Percentiles rank a stretch among this genome's conserved stretches.
Conservation (phyloP, 2,888 invertebrate species). For the Suillia variegata region DNA sequence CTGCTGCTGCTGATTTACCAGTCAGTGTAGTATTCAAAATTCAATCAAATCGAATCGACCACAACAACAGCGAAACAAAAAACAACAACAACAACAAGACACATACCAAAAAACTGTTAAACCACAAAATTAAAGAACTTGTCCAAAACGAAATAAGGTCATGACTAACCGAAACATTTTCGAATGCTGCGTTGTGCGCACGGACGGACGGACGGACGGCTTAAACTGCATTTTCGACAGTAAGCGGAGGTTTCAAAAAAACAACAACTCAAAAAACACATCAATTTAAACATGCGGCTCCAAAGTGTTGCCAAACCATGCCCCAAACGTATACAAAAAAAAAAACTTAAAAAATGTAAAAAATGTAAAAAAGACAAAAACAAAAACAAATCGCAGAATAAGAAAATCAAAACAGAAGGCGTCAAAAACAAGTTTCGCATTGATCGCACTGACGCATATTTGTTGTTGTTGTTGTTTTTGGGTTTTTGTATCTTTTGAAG, state of each 20-base stretch:
- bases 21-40: no score
- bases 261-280: neutral
- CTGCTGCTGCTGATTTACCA: no score
- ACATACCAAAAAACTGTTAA: neutral
- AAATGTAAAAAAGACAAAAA: neutral
- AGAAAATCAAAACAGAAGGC: constrained; percentile 2
- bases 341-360: neutral
- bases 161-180: constrained; percentile 25
- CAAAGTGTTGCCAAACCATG: neutral
- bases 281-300: neutral
- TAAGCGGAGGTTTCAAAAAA: neutral
- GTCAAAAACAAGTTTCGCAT: constrained; percentile 1
- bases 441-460: neutral
- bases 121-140: constrained; percentile 4
- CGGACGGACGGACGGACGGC: no score
- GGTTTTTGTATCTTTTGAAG: neutral
- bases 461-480: neutral
- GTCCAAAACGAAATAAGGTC: constrained; percentile 22
- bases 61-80: no score
- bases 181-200: no score
- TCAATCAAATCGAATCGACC: no score
- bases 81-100: neutral
- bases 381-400: no score
- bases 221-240: neutral
- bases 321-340: neutral